Percentiles rank a stretch among this genome's conserved stretches.
Conservation (phyloP, 2,888 invertebrate species). For the Rapana venosa region DNA sequence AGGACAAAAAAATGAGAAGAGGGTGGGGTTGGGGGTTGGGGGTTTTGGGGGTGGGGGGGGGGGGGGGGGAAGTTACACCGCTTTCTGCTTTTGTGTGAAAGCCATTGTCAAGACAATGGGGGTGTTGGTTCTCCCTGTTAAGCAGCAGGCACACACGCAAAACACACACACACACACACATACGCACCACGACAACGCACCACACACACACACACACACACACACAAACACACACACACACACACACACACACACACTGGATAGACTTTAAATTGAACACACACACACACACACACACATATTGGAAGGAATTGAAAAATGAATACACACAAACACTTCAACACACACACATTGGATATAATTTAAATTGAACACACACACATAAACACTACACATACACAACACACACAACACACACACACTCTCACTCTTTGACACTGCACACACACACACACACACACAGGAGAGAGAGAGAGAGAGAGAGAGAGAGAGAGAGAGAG, state of each 20-base stretch:
- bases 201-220: not conserved
- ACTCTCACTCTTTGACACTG: not conserved
- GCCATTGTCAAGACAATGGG: too few species aligned
- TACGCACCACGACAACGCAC: too few species aligned
- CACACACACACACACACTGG: constrained; percentile 14
- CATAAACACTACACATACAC: not conserved
- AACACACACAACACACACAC: not conserved
- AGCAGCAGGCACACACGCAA: too few species aligned
- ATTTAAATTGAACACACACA: not conserved
- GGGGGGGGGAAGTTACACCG: too few species aligned
- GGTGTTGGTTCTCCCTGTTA: too few species aligned
- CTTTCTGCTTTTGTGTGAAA: too few species aligned
- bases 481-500: not conserved
- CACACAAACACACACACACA: constrained; percentile 15
- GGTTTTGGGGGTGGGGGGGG: too few species aligned
- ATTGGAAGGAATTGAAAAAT: not conserved
- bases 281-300: constrained; percentile 4
- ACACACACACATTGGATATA: not conserved
- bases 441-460: not conserved
- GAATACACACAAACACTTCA: too few species aligned
- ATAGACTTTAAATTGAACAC: too few species aligned
- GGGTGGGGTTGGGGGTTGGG: too few species aligned
- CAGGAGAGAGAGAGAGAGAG: not conserved
- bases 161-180: too few species aligned
- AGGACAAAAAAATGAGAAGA: too few species aligned